phyloP scores from a whole-genome alignment of 2,797 vertebrate species.

The Peromyscus nudipes region DNA sequence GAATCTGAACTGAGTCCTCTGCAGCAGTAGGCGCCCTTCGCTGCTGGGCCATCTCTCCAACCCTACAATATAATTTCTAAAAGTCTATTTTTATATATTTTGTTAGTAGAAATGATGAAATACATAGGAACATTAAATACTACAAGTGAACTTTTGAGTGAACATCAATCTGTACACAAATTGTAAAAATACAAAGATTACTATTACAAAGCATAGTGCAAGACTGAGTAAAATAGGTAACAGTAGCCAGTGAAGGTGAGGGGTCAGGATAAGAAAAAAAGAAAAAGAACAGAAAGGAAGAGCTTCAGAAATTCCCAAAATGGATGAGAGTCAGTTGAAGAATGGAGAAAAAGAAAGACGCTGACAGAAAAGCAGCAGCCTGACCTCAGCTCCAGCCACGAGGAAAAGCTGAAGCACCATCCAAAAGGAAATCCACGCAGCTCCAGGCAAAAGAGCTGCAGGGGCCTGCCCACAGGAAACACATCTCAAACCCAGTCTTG shows the following conservation, averaged over 20 bases:
- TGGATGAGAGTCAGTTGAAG: neutral
- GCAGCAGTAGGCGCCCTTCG: neutral
- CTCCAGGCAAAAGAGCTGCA: neutral
- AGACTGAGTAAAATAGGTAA: neutral
- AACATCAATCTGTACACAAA: constrained; percentile 38
- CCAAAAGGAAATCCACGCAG: neutral
- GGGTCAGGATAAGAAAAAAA: neutral
- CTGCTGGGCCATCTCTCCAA: neutral
- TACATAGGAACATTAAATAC: neutral
- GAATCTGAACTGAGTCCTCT: neutral
- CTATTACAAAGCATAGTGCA: neutral
- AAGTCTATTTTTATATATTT: neutral
- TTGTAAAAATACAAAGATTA: constrained; percentile 41
- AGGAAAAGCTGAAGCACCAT: neutral
- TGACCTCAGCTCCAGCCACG: neutral
- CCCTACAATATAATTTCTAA: neutral
- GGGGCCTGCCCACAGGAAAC: neutral
- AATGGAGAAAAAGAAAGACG: neutral
- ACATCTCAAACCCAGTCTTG: neutral
- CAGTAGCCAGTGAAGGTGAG: neutral
- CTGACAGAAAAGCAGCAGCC: neutral
- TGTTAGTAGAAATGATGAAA: constrained; percentile 1
- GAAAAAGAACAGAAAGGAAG: neutral
- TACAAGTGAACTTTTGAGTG: neutral
- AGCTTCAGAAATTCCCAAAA: neutral